These are phyloP conservation scores for Drosophila dives DNA, from an alignment of 2,888 invertebrate genomes.

Conservation along the genomic window DNA sequence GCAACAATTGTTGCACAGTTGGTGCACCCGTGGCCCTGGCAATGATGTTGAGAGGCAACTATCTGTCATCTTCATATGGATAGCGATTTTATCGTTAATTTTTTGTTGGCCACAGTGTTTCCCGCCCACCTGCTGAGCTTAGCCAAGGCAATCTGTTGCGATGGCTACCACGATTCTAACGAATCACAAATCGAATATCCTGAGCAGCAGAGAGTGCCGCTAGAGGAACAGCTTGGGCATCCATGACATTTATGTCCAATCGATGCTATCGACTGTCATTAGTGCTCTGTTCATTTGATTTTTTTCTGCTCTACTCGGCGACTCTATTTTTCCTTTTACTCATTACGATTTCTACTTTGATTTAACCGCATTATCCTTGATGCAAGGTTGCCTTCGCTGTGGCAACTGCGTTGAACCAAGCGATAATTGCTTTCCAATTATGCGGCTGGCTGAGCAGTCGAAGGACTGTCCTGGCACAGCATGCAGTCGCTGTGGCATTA, in stretches of 20 bases:
- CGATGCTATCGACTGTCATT: conserved; percentile 20
- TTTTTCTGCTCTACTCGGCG: conserved; percentile 11
- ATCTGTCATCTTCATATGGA: not conserved
- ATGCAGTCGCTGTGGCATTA: not conserved
- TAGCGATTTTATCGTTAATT: not conserved
- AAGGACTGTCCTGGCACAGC: conserved; percentile 26
- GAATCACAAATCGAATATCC: conserved; percentile 48
- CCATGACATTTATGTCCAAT: conserved; percentile 24
- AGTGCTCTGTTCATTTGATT: conserved; percentile 58
- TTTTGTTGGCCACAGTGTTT: not conserved
- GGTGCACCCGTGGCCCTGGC: not conserved
- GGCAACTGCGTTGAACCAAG: conserved; percentile 17
- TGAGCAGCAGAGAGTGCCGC: conserved; percentile 38
- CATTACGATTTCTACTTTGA: conserved; percentile 33
- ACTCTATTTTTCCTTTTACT: conserved; percentile 2
- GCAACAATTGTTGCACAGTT: not conserved
- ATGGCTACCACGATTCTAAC: not conserved
- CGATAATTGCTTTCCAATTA: conserved; percentile 58
- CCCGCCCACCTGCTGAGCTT: conserved; percentile 41
- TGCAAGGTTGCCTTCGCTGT: conserved; percentile 16
- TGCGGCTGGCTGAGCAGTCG: conserved; percentile 23
- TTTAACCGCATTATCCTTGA: conserved; percentile 60
- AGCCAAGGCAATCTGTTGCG: not conserved
- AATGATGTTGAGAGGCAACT: not conserved
- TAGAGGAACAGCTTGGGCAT: conserved; percentile 47